These are phyloP conservation scores for Drosophila ezoana DNA, from an alignment of 2,888 invertebrate genomes.

Conservation along the genomic window DNA sequence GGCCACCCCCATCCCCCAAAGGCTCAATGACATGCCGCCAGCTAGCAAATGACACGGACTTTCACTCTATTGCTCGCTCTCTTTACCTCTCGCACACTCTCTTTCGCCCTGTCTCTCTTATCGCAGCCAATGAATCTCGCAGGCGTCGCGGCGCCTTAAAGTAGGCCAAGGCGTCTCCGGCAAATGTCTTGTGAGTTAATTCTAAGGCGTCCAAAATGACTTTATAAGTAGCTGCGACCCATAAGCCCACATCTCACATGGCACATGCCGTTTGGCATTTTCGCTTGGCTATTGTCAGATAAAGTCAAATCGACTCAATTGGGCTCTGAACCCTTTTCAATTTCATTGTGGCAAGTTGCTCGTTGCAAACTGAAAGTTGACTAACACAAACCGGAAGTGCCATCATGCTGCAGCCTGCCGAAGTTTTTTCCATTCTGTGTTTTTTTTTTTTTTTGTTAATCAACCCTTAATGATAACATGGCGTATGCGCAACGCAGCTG, in stretches of 20 bases:
- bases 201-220: conserved; percentile 61
- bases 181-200: conserved; percentile 54
- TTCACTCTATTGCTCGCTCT: conserved; percentile 7
- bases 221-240: conserved; percentile 73
- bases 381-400: conserved; percentile 25
- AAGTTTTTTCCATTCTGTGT: background rate
- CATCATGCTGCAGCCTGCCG: conserved; percentile 10
- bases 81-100: background rate
- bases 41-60: conserved; percentile 40
- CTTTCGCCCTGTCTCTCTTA: conserved; percentile 34
- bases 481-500: conserved; percentile 40
- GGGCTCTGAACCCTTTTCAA: conserved; percentile 50
- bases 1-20: background rate
- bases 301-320: conserved; percentile 43
- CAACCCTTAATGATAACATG: conserved; percentile 66
- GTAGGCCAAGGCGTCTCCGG: conserved; percentile 36
- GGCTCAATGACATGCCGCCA: conserved; percentile 16
- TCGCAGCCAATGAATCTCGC: conserved; percentile 68
- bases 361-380: conserved; percentile 27
- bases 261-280: conserved; percentile 9
- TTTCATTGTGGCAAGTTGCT: conserved; percentile 46
- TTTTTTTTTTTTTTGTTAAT: conserved; percentile 34
- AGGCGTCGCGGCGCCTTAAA: conserved; percentile 56
- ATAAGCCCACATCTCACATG: conserved; percentile 47
- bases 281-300: conserved; percentile 30